Percentiles rank a stretch among this genome's conserved stretches.
These are phyloP conservation scores for Phoenicopterus ruber DNA, from an alignment of 2,113 vertebrate genomes.

Conservation along the genomic window DNA sequence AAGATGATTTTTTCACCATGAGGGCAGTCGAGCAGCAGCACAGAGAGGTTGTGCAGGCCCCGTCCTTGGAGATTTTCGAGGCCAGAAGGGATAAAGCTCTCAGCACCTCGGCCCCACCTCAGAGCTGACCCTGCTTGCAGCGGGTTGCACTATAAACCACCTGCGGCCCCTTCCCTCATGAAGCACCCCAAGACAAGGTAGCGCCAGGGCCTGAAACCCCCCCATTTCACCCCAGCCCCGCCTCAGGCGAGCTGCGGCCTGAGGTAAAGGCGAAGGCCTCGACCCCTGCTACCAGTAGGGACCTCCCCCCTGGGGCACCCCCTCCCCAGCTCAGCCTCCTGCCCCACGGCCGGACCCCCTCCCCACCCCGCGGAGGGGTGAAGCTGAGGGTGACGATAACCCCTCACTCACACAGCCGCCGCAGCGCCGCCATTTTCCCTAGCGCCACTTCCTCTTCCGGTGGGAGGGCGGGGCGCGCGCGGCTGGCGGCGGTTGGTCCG, in stretches of 20 bases:
- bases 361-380: accelerated
- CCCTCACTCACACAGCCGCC: not conserved
- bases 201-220: not conserved
- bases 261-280: not conserved
- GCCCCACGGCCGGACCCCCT: not conserved
- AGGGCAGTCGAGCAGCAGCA: not conserved
- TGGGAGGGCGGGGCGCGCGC: accelerated
- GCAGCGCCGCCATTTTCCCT: not conserved
- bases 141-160: no score
- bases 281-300: no score
- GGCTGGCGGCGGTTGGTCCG: not conserved
- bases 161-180: not conserved
- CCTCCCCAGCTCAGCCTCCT: not conserved
- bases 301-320: accelerated
- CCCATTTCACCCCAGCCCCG: not conserved
- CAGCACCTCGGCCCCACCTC: not conserved
- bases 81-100: no score
- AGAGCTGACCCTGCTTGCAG: not conserved
- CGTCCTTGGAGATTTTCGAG: not conserved
- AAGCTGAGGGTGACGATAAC: accelerated
- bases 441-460: not conserved
- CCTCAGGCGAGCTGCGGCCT: not conserved
- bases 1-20: not conserved
- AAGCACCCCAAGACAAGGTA: accelerated
- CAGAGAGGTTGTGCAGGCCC: not conserved